phyloP scores from a whole-genome alignment of 2,113 vertebrate genomes.

The cattle (Bos taurus) region ARS-UCD2.0 NC_037335.1:109846001-109846500 shows the following conservation, averaged over 20 bases:
- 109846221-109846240: background rate
- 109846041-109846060: background rate
- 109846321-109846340: background rate
- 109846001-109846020: background rate
- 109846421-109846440: background rate
- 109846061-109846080: background rate
- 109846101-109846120: slow-evolving; percentile 59
- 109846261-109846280: accelerated
- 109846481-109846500: background rate
- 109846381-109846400: background rate
- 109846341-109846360: background rate
- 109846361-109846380: background rate
- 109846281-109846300: background rate
- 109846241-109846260: background rate
- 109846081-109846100: background rate
- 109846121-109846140: background rate
- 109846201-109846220: background rate
- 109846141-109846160: slow-evolving; percentile 53
- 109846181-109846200: slow-evolving; percentile 72
- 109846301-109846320: background rate
- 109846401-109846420: background rate
- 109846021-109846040: background rate
- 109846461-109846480: background rate
- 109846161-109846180: slow-evolving; percentile 68
- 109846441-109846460: background rate